These are phyloP conservation scores for Poeciliopsis gracilis DNA, from an alignment of 2,797 vertebrate species.

Conservation along the genomic window DNA sequence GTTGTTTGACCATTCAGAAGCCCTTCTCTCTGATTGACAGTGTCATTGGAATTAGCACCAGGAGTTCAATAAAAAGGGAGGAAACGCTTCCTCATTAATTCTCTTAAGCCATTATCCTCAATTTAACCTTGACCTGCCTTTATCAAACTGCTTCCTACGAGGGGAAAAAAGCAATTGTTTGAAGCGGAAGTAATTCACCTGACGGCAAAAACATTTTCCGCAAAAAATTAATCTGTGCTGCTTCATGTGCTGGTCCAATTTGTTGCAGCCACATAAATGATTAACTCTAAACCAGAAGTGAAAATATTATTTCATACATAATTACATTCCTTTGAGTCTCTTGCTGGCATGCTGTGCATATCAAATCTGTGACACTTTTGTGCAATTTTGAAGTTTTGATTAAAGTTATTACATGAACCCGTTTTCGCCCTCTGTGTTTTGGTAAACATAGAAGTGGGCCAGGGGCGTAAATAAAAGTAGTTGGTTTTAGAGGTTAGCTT, in stretches of 20 bases:
- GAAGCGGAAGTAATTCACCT: slow-evolving; percentile 54
- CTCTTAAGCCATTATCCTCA: slow-evolving; percentile 32
- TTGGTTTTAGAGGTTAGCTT: background rate
- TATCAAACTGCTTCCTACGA: slow-evolving; percentile 33
- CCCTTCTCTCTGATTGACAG: slow-evolving; percentile 16
- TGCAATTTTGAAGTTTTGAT: slow-evolving; percentile 54
- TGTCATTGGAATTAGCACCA: slow-evolving; percentile 19
- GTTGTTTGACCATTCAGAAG: slow-evolving; percentile 7
- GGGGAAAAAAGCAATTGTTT: slow-evolving; percentile 35
- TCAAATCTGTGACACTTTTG: slow-evolving; percentile 42
- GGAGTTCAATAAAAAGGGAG: slow-evolving; percentile 21
- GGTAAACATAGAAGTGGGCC: slow-evolving; percentile 36
- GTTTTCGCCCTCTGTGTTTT: slow-evolving; percentile 31
- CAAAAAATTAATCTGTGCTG: slow-evolving; percentile 43
- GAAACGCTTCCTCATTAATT: slow-evolving; percentile 25
- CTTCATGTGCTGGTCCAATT: slow-evolving; percentile 53
- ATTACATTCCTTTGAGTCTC: slow-evolving; percentile 56
- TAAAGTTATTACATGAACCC: slow-evolving; percentile 40
- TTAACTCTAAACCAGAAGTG: slow-evolving; percentile 59
- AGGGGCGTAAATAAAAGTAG: background rate
- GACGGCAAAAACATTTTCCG: slow-evolving; percentile 46
- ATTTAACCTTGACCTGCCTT: slow-evolving; percentile 43
- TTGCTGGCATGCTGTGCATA: slow-evolving; percentile 59
- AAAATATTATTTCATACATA: slow-evolving; percentile 67
- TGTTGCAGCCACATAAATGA: slow-evolving; percentile 54